Evolutionary conservation across 2,888 invertebrate genomes (phyloP).

Genomic region (Lysandra bellargus): DNA sequence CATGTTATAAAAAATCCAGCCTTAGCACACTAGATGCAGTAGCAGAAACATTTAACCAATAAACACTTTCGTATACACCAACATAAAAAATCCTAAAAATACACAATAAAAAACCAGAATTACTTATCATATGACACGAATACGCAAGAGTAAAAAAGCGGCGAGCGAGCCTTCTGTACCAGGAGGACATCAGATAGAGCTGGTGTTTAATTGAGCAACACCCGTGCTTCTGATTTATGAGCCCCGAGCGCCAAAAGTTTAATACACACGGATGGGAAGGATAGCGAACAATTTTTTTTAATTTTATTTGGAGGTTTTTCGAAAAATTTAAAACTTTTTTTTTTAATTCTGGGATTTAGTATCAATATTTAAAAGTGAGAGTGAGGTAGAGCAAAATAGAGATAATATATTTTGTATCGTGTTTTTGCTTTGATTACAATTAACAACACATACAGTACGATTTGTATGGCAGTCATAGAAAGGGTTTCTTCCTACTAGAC

Average conservation of each 20-base stretch:
- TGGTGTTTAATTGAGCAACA: constrained; percentile 78
- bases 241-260: constrained; percentile 73
- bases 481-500: no score
- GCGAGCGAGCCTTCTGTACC: constrained; percentile 52
- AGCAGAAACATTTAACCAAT: neutral
- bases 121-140: constrained; percentile 29
- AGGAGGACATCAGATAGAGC: constrained; percentile 73
- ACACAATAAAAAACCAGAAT: constrained; percentile 5
- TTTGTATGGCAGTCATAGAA: no score
- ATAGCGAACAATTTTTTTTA: neutral
- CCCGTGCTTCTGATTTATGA: constrained; percentile 77
- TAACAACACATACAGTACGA: no score
- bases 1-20: no score
- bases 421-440: no score
- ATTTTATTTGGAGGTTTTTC: no score
- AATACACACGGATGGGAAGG: constrained; percentile 44
- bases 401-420: no score
- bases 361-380: no score
- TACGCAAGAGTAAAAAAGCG: constrained; percentile 11
- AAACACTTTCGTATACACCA: neutral
- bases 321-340: no score
- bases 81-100: constrained; percentile 12
- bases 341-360: no score
- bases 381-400: no score
- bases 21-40: neutral